A percentile compares a stretch with the other conserved stretches of the same genome.
phyloP scores from a whole-genome alignment of 2,888 invertebrate genomes.

The Argynnis bischoffii region DNA sequence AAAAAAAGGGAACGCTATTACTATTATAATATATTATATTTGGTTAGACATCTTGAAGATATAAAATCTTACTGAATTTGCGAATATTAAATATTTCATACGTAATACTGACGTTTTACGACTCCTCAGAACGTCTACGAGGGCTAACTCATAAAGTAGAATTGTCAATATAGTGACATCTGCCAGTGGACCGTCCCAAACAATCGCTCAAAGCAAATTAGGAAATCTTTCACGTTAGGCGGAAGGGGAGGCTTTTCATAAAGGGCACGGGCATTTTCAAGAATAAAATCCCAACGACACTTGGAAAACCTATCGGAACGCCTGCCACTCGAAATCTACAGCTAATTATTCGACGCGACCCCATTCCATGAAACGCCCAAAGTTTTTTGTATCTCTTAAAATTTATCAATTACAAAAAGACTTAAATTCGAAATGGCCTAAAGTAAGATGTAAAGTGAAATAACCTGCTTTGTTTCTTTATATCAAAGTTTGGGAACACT shows the following conservation, averaged over 20 bases:
- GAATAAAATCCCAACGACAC: conserved; percentile 60
- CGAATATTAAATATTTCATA: conserved; percentile 22
- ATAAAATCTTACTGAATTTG: conserved; percentile 6
- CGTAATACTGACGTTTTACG: conserved; percentile 31
- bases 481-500: conserved; percentile 65
- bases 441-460: conserved; percentile 60
- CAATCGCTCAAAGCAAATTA: conserved; percentile 75
- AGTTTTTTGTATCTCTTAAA: conserved; percentile 62
- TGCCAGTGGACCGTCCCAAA: conserved; percentile 67
- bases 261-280: conserved; percentile 53
- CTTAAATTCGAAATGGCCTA: conserved; percentile 49
- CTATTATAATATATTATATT: conserved; percentile 1
- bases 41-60: not conserved
- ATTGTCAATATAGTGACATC: conserved; percentile 73
- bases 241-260: conserved; percentile 63
- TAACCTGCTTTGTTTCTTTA: conserved; percentile 63
- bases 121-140: conserved; percentile 41
- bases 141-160: conserved; percentile 68
- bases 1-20: not conserved
- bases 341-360: conserved; percentile 65
- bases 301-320: conserved; percentile 54
- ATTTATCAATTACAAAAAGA: conserved; percentile 68
- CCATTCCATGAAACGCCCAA: conserved; percentile 45
- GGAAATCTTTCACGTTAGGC: conserved; percentile 58
- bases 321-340: conserved; percentile 46